Evolutionary conservation across 1,140 invertebrate genomes (phyloP), one percentile per base, ranked within the genome.

Genomic region (Leptinotarsa undecemlineata): DNA sequence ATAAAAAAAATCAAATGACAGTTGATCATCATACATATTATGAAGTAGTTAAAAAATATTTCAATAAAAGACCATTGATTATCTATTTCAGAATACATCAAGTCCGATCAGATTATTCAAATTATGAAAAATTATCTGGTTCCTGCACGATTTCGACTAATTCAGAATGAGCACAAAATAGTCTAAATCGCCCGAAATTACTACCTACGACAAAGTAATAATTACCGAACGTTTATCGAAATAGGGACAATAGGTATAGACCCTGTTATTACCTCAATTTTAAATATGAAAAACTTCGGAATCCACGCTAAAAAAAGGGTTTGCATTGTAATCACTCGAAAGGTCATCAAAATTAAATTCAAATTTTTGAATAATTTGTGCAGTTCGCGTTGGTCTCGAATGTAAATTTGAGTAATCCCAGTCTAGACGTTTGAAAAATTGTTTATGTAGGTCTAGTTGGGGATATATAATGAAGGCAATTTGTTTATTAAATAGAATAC

Each of bases 331-430:
- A 57, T 57, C 51, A n/a, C n/a, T 19, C n/a, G n/a, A 57, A 57
- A 57, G 51, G 13, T 57, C 17, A 57, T 57, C 51, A 57, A 57
- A 57, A 57, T 57, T 57, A 57, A 57, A 57, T 57, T 57, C 51
- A 57, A 57, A 57, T 57, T 57, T 42, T 57, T 57, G n/a, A 57
- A 57, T 57, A 57, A 57, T 57, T 57, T 57, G 51, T 17, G 51
- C 51, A 57, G 51, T 57, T n/a, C 14, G 13, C 51, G 51, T 19
- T 57, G 17, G 15, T 57, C 3, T 57, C 15, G 51, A n/a, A 57
- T 57, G n/a, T 57, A 57, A 57, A 57, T 57, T 57, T 57, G 17
- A 57, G 6, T 57, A 57, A 57, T 57, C 51, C 51, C 15, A 8
- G 51, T 6, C 15, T 57, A 19, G 15, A 57, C n/a, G 4, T 19